These are phyloP conservation scores for Hyalella azteca DNA, from an alignment of 2,888 invertebrate species.

Conservation along the genomic window DNA sequence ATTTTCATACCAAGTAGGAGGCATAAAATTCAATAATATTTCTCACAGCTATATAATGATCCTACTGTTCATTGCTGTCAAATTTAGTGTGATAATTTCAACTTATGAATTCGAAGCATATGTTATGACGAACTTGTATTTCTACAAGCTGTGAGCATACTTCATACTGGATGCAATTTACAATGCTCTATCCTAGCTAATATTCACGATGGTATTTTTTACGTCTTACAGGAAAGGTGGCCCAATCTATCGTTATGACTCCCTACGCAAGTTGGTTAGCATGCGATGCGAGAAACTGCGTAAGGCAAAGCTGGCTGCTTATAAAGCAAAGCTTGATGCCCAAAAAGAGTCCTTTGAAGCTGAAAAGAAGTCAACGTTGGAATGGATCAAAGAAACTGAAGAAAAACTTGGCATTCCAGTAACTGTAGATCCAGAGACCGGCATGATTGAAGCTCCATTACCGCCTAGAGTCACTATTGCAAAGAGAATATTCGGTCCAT, in stretches of 20 bases:
- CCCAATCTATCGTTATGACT: constrained; percentile 16
- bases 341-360: constrained; percentile 77
- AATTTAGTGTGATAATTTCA: neutral
- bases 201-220: no score
- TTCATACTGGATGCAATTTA: no score
- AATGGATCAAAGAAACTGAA: constrained; percentile 79
- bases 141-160: no score
- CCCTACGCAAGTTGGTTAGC: constrained; percentile 69
- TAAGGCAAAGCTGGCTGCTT: constrained; percentile 71
- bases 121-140: no score
- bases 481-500: constrained; percentile 14
- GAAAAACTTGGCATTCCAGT: constrained; percentile 63
- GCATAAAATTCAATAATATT: no score
- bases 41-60: no score
- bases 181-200: no score
- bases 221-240: neutral
- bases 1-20: no score
- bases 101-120: no score
- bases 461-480: neutral
- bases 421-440: constrained; percentile 38
- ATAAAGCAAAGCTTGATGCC: constrained; percentile 71
- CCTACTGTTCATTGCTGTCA: no score
- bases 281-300: constrained; percentile 75
- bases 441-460: constrained; percentile 29
- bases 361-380: constrained; percentile 75